Percentiles rank a stretch among this genome's conserved stretches.
These are phyloP conservation scores for Sycophaga agraensis DNA, from an alignment of 1,140 invertebrate species.

Conservation along the genomic window DNA sequence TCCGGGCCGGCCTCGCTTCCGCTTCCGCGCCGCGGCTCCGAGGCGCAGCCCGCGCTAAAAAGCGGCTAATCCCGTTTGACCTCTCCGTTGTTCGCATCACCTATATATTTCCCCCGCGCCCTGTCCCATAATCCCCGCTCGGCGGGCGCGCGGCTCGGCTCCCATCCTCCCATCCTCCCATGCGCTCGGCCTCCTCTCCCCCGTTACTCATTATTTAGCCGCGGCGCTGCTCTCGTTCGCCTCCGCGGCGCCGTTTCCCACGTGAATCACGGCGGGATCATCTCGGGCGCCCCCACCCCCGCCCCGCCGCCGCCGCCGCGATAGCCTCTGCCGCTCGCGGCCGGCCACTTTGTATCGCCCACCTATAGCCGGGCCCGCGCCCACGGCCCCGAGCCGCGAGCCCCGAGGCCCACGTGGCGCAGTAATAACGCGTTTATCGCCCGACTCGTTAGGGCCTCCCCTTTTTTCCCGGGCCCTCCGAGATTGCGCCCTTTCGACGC, in stretches of 20 bases:
- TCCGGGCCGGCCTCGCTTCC: too few species aligned
- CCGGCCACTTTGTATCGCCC: conserved; percentile 19
- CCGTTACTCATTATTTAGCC: conserved; percentile 16
- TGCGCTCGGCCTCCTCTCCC: neutral
- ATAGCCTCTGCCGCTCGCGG: neutral
- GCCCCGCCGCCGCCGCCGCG: neutral
- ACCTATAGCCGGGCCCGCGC: neutral
- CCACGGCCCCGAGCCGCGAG: too few species aligned
- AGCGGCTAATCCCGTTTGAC: neutral
- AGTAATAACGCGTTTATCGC: conserved; percentile 29
- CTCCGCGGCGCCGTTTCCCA: conserved; percentile 41
- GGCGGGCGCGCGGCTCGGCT: neutral
- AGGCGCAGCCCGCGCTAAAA: neutral
- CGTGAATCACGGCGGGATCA: conserved; percentile 48
- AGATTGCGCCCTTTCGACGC: too few species aligned
- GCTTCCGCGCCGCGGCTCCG: too few species aligned
- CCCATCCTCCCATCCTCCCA: neutral
- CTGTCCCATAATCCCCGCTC: neutral
- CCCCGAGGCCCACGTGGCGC: conserved; percentile 13
- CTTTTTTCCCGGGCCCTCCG: neutral
- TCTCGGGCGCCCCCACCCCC: conserved; percentile 37
- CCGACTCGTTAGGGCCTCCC: conserved; percentile 16
- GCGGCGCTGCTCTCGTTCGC: conserved; percentile 42
- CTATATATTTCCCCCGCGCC: neutral
- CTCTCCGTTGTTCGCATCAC: neutral